phyloP scores from a whole-genome alignment of 2,113 vertebrate genomes.

The Willisornis vidua region DNA sequence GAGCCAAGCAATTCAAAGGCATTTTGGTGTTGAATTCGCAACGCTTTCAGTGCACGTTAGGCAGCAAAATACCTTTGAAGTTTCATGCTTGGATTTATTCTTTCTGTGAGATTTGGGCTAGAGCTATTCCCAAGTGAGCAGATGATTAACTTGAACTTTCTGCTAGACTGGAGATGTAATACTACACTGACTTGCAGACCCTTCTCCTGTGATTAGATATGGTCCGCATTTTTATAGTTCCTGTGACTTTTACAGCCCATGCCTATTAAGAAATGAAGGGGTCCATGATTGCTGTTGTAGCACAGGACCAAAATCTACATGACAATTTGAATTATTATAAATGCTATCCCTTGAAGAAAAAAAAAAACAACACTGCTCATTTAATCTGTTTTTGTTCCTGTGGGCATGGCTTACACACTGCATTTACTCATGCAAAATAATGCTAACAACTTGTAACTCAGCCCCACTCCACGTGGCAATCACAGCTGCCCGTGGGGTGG shows the following conservation, averaged over 20 bases:
- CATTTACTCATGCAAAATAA: neutral
- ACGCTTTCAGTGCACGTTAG: rapidly evolving
- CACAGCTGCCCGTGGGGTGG: neutral
- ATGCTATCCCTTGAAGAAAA: neutral
- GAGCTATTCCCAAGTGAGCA: neutral
- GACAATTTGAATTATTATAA: neutral
- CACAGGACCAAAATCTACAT: neutral
- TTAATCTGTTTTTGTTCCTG: neutral
- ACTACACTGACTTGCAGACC: neutral
- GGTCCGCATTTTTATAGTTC: neutral
- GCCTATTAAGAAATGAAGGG: neutral
- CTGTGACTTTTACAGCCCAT: neutral
- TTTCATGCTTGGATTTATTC: neutral
- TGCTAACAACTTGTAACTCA: neutral
- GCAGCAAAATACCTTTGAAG: slow-evolving; percentile 1
- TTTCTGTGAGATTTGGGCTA: neutral
- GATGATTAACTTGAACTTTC: slow-evolving; percentile 31
- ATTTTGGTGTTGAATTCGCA: neutral
- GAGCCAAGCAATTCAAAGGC: neutral
- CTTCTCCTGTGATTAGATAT: neutral
- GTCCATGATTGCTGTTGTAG: neutral
- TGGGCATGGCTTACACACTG: neutral
- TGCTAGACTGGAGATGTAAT: neutral
- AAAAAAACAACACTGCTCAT: neutral
- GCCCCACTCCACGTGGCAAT: neutral